Evolutionary conservation across 2,113 vertebrate species (phyloP), one percentile per base, ranked within the genome.

Genomic region (Sclerurus mexicanus): DNA sequence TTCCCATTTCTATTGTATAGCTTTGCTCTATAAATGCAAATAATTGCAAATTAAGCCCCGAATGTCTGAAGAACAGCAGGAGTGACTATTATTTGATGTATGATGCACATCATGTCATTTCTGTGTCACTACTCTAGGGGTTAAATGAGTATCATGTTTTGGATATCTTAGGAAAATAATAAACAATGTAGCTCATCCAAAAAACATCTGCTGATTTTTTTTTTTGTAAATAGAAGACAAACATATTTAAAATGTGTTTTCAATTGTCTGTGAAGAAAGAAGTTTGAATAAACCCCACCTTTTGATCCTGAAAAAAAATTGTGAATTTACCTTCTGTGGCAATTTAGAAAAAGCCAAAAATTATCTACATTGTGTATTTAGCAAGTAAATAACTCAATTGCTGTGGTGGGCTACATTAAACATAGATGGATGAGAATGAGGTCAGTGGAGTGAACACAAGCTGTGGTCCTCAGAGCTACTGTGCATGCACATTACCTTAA

Each of bases 21-120:
- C 87, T 94, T 88, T 94, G 89, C 87, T 94, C 85, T 94, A 68
- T 73, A 95, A 93, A 96, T 93, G 96, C 75, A 97, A 87, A 93
- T 97, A 94, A 96, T 92, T 91, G 93, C 92, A 97, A 96, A 97
- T 96, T 93, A 97, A 87, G 89, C 37, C 78, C 56, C 94, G 95
- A 95, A 95, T 96, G 86, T 95, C 93, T 93, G 63, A 96, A 92
- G 82, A 97, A 76, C 96, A 97, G 93, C 90, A 89, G 96, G 91
- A 97, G 90, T 91, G 89, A 85, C 95, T 92, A 82, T 96, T 95
- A 69, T 94, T 97, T 91, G 79, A 80, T 95, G 89, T 69, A 64
- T 93, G 89, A 92, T 83, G 68, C 84, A 96, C 40, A 53, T 78
- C 74, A 89, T 86, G 87, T 92, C 4, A 64, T 90, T 94, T 95